Percentiles rank a stretch among this genome's conserved stretches.
phyloP scores from a whole-genome alignment of 2,888 invertebrate genomes.

The Synanthedon vespiformis region DNA sequence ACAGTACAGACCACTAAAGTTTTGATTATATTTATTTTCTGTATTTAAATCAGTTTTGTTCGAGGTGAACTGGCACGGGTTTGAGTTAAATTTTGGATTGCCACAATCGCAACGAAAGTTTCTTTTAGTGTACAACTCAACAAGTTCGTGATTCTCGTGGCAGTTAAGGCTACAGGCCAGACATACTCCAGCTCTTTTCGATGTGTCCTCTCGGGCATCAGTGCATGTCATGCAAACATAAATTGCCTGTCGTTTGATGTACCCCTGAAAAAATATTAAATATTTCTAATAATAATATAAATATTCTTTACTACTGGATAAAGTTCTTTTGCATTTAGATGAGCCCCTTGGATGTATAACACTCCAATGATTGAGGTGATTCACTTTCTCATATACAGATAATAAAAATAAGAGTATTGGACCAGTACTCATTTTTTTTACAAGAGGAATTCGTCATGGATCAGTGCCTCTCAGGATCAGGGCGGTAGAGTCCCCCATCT shows the following conservation, averaged over 20 bases:
- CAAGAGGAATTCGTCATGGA: too few species aligned
- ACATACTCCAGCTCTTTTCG: conserved; percentile 86
- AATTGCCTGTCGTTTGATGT: conserved; percentile 91
- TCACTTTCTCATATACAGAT: too few species aligned
- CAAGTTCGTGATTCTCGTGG: conserved; percentile 94
- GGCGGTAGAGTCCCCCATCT: too few species aligned
- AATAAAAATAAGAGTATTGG: too few species aligned
- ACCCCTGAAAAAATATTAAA: conserved; percentile 75
- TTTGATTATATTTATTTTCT: conserved; percentile 89
- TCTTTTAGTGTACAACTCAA: conserved; percentile 96
- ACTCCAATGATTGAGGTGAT: too few species aligned
- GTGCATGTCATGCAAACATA: conserved; percentile 95
- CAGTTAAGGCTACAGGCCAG: conserved; percentile 94
- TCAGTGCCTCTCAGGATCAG: too few species aligned
- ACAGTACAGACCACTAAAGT: conserved; percentile 94
- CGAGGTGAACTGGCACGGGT: conserved; percentile 76
- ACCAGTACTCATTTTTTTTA: too few species aligned
- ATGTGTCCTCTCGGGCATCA: conserved; percentile 68
- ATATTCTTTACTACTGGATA: too few species aligned
- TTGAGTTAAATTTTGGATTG: conserved; percentile 78
- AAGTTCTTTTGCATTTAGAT: too few species aligned
- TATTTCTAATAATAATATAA: not conserved
- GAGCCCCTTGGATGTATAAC: too few species aligned
- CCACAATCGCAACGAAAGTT: conserved; percentile 97
- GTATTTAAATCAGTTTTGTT: conserved; percentile 75